phyloP scores from a whole-genome alignment of 2,888 invertebrate species.

The Drosophila phalerata region DNA sequence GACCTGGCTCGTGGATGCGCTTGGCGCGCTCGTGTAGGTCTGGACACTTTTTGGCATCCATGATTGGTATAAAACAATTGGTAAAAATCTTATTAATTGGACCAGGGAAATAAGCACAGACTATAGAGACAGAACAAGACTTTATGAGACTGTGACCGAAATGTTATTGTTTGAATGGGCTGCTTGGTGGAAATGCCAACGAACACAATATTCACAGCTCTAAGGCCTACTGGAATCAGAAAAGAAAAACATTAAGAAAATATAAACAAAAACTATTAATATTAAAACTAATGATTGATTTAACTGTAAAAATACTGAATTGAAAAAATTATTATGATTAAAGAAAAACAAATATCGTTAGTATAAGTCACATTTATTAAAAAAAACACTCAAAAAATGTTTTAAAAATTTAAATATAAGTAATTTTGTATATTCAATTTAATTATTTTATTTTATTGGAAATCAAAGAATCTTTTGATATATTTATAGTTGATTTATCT shows the following conservation, averaged over 20 bases:
- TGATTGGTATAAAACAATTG: conserved; percentile 13
- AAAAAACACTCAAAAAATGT: no score
- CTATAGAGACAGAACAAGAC: conserved; percentile 25
- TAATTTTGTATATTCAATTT: no score
- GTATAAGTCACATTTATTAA: no score
- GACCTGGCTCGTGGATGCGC: conserved; percentile 60
- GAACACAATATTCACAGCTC: background rate
- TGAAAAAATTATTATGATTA: no score
- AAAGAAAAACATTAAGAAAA: background rate
- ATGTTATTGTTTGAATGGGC: conserved; percentile 59
- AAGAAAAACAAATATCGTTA: no score
- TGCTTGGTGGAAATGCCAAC: conserved; percentile 58
- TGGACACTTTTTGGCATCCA: conserved; percentile 51
- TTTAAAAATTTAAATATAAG: no score
- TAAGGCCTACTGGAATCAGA: conserved; percentile 28
- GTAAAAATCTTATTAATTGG: conserved; percentile 8
- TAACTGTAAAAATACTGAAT: no score
- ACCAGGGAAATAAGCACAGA: conserved; percentile 26
- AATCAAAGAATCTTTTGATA: no score
- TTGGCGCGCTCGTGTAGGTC: conserved; percentile 61
- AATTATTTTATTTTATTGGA: no score
- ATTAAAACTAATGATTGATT: no score
- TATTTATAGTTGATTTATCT: no score
- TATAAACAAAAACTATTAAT: no score
- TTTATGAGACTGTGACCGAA: conserved; percentile 49